These are phyloP conservation scores for Ichneumoninae sp. DNA, from an alignment of 2,888 invertebrate species.

Conservation along the genomic window DNA sequence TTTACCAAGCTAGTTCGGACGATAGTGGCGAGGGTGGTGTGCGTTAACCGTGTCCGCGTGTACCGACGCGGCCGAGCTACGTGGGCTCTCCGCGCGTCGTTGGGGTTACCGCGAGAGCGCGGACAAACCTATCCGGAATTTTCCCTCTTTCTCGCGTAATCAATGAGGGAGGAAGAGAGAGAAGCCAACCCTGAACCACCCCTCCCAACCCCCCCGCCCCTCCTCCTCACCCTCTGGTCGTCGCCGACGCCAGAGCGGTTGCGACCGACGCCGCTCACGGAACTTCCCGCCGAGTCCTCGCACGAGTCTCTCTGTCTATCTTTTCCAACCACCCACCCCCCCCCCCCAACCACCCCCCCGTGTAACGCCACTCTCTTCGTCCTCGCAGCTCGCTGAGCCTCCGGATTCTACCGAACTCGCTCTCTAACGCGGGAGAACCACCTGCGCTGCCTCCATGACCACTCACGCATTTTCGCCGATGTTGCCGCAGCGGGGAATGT, in stretches of 20 bases:
- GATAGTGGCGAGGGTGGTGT: neutral
- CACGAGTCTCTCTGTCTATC: slow-evolving; percentile 28
- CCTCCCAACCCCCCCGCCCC: neutral
- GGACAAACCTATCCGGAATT: slow-evolving; percentile 73
- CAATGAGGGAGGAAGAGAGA: slow-evolving; percentile 77
- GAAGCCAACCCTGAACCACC: neutral
- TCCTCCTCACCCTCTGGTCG: neutral
- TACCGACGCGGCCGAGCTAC: slow-evolving; percentile 7
- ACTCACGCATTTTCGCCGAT: neutral
- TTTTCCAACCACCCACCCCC: neutral
- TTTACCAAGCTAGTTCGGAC: slow-evolving; percentile 71
- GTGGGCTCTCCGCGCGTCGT: slow-evolving; percentile 54
- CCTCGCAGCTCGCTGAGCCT: slow-evolving; percentile 23
- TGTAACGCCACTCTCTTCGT: slow-evolving; percentile 28
- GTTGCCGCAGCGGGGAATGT: slow-evolving; percentile 2
- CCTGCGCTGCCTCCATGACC: neutral
- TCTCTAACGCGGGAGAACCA: neutral
- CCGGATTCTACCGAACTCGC: slow-evolving; percentile 28
- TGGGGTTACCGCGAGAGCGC: slow-evolving; percentile 43
- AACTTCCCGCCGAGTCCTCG: slow-evolving; percentile 51
- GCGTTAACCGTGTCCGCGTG: slow-evolving; percentile 20
- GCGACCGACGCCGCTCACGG: slow-evolving; percentile 46
- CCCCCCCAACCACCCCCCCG: neutral
- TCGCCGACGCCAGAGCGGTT: slow-evolving; percentile 53
- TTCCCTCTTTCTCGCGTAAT: slow-evolving; percentile 84